A percentile compares a stretch with the other conserved stretches of the same genome.
Conservation (phyloP, 2,888 invertebrate genomes). For the Papilio demoleus region DNA sequence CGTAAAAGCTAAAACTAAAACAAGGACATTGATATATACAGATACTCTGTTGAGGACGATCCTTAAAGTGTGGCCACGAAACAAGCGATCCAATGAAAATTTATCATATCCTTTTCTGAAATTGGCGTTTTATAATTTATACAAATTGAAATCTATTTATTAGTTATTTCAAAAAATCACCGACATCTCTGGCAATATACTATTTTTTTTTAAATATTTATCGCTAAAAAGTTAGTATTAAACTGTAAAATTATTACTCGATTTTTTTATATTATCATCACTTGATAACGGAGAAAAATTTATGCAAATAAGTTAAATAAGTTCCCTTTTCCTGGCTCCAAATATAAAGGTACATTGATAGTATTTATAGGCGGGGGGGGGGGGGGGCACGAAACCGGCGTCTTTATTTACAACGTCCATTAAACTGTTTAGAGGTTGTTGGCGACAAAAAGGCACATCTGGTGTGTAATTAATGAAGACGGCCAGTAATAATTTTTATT, state of each 20-base stretch:
- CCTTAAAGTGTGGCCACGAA: conserved; percentile 12
- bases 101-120: background rate
- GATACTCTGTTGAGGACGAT: conserved; percentile 14
- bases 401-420: conserved; percentile 44
- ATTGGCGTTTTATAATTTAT: background rate
- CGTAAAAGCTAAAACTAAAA: conserved; percentile 30
- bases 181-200: no score
- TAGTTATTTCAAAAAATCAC: no score
- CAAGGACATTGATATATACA: conserved; percentile 36
- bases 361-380: conserved; percentile 28
- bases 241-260: no score
- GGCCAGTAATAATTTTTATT: no score
- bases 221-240: no score
- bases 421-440: conserved; percentile 40
- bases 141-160: background rate
- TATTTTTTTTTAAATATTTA: no score
- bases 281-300: no score
- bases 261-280: no score
- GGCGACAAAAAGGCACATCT: no score
- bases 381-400: conserved; percentile 39
- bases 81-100: background rate
- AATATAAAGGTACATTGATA: conserved; percentile 39
- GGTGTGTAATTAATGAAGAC: no score
- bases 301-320: no score
- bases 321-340: conserved; percentile 28